These are phyloP conservation scores for Agrotis ipsilon DNA, from an alignment of 2,888 invertebrate species.

Conservation along the genomic window DNA sequence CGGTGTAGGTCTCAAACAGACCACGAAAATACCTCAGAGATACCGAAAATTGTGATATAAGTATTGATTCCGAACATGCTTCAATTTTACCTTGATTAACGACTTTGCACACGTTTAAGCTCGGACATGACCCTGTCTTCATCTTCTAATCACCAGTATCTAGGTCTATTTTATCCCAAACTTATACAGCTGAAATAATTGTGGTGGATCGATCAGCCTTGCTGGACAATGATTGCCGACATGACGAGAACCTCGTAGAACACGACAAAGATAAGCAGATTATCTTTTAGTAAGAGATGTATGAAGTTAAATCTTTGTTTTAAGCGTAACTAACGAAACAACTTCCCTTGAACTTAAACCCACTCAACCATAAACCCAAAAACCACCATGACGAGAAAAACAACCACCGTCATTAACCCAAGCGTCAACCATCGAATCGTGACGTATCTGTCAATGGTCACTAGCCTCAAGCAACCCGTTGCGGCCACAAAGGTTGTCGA, in stretches of 20 bases:
- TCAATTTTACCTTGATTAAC: too few species aligned
- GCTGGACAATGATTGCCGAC: too few species aligned
- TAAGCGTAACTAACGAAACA: background rate
- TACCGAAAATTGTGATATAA: background rate
- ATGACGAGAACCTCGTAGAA: too few species aligned
- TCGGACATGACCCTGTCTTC: too few species aligned
- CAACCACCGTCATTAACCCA: slow-evolving; percentile 11
- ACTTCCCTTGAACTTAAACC: slow-evolving; percentile 9
- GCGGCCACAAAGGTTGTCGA: slow-evolving; percentile 85
- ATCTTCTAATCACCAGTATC: too few species aligned
- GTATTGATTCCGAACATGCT: too few species aligned
- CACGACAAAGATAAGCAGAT: too few species aligned
- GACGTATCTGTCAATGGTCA: slow-evolving; percentile 72
- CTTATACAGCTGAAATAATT: too few species aligned
- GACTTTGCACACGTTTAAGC: too few species aligned
- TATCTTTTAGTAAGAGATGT: too few species aligned
- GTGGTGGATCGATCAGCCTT: too few species aligned
- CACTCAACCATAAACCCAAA: slow-evolving; percentile 16
- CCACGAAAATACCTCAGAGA: background rate
- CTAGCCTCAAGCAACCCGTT: slow-evolving; percentile 75
- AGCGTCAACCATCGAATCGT: slow-evolving; percentile 62
- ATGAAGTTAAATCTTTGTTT: background rate
- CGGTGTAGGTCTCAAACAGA: background rate
- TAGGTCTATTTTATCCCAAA: too few species aligned
- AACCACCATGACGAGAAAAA: slow-evolving; percentile 2